A percentile compares a stretch with the other conserved stretches of the same genome.
These are phyloP conservation scores for Sphenodon punctatus DNA, from an alignment of 2,797 vertebrate genomes.

Conservation along the genomic window DNA sequence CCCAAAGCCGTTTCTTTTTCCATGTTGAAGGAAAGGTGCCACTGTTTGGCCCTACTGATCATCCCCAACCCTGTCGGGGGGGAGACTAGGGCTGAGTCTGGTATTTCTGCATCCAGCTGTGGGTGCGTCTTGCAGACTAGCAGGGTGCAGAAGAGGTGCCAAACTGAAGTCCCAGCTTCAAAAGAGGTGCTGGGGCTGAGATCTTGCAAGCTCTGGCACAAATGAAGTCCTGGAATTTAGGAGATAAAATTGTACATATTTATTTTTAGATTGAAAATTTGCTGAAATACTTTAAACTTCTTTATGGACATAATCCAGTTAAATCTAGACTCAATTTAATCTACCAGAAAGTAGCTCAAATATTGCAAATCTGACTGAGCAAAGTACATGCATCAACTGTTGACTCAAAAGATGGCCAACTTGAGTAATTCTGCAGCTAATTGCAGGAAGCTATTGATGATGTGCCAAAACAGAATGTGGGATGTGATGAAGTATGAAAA, in stretches of 20 bases:
- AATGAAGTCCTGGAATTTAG: no score
- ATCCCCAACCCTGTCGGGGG: no score
- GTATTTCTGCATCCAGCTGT: no score
- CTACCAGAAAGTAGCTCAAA: background rate
- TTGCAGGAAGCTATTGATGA: conserved; percentile 50
- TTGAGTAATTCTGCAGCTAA: conserved; percentile 34
- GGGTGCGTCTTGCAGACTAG: no score
- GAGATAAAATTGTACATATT: background rate
- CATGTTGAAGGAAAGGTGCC: no score
- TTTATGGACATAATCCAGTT: background rate
- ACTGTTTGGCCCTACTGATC: no score
- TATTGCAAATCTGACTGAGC: conserved; percentile 15
- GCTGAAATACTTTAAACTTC: background rate
- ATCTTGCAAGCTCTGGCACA: no score
- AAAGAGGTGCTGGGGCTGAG: no score
- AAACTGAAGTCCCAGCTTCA: no score
- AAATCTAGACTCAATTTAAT: background rate
- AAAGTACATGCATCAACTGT: conserved; percentile 16
- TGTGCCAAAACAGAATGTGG: conserved; percentile 28
- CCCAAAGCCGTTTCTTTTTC: no score
- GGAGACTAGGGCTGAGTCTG: no score
- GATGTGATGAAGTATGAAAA: conserved; percentile 48
- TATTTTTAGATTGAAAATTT: background rate
- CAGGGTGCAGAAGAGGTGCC: no score
- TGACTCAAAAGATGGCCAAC: conserved; percentile 43